Base-by-base conservation (phyloP, 1,140 invertebrate species). In the Aphaenogaster rudis region DNA sequence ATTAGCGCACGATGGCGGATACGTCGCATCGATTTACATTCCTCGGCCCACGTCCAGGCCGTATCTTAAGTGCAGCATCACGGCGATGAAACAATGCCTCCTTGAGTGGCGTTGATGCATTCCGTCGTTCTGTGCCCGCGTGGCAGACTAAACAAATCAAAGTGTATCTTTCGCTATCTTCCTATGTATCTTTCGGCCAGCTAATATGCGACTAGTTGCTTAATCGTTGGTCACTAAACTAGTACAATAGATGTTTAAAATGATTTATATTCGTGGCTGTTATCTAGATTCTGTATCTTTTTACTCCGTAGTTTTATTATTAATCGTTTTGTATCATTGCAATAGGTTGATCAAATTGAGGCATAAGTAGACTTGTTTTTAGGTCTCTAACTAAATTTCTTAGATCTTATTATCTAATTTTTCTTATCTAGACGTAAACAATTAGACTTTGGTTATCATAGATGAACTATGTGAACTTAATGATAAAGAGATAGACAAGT, bases 111-210 rank as follows among this genome's bases (percentile, higher is more conserved):
- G 69, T 61, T 61, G 80, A 84, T 84, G 80, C 69, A 76, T 84
- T 74, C 67, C 28, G 54, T 36, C 36, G 4, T 42, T 42, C 52
- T 39, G 52, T 17, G 45, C 17, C 13, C 28, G n/a, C 52, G 28
- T 33, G 28, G 33, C 21, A 84, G 80, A 84, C 80, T 84, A 76
- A 84, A 84, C 80, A 84, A 74, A 74, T 74, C 66, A 36, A 42
- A 17, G 6, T 33, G 28, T 21, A 69, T 69, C 9, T 66, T 48
- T 4, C 59, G 28, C 15, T 11, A 50, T 17, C 48, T 74, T 59
- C 71, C 69, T 28, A 33, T 33, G 17, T 66, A 36, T 21, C 63
- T 80, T 28, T 21, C 21, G n/a, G 21, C 6, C 11, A 8, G 13
- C 13, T 61, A 28, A 50, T 50, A 28, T 42, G 17, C n/a, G 59